Base-by-base conservation (phyloP, 2,797 vertebrate species). In the Apodemus agrarius region DNA sequence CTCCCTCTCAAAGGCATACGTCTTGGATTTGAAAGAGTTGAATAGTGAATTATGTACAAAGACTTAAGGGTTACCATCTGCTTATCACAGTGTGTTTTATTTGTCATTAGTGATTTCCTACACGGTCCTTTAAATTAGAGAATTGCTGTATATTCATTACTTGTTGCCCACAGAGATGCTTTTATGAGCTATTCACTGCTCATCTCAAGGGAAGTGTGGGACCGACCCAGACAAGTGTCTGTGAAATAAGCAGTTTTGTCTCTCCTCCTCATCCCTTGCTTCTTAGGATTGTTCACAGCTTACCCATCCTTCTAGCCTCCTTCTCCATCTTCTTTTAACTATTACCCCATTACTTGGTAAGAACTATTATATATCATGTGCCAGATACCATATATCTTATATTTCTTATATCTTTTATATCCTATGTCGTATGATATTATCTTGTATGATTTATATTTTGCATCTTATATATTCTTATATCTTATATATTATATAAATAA, bases 1-100 rank as follows among this genome's bases (percentile, higher is more conserved):
- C 22, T 92, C 43, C 63, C 29, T 94, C 57, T 88, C 40, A 52
- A n/a, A 90, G 79, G 79, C 54, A 13, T 22, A n/a, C 74, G 63
- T 74, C 7, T 21, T 89, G 57, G 67, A 79, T 93, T 94, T 94
- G 54, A 91, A n/a, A 95, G 59, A 63, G 87, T 17, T 72, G 21
- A 90, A 89, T 75, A 61, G 83, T 69, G 72, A 69, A 81, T 90
- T 84, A 82, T 65, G 82, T 91, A 90, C 57, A 54, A 88, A 96
- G 29, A 94, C 75, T 31, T 78, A 85, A 29, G 37, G 57, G 17
- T 96, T 91, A 69, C 52, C 65, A 86, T 84, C 74, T 89, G 43
- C 19, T 3, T 79, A 17, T 87, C 80, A 74, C 12, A 63, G n/a
- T 31, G 43, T 79, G 31, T 52, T 79, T 61, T 92, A 54, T 95